Base-by-base conservation (phyloP, 2,888 invertebrate genomes). In the Podabrus alpinus region DNA sequence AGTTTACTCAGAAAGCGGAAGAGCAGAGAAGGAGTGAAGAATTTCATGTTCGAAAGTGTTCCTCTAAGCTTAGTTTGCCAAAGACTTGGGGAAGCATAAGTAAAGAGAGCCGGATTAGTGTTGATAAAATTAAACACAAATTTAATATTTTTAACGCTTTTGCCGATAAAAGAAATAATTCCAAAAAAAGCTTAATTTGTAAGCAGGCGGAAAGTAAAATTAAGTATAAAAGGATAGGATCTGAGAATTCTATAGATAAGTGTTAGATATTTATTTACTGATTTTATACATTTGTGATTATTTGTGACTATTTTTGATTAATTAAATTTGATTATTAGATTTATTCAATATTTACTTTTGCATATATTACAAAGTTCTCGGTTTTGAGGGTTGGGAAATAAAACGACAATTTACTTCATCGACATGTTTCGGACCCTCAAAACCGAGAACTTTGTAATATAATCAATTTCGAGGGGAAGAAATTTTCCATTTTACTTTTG, bases 161-260 rank as follows among this genome's bases (percentile, higher is more conserved):
- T 59, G 59, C 19, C 17, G 13, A 69, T 9, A 68, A 66, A 13
- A 73, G 62, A 16, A 61, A 10, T 13, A 71, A 69, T 24, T 9
- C 61, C 9, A 74, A 68, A 62, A 74, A 72, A 59, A 66, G 68
- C 17, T 15, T 59, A 9, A 77, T 75, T 72, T 67, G 19, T 72
- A 70, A 74, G 17, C 69, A 70, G 24, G n/a, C 75, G 10, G 9
- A 15, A 59, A 74, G 69, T 67, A 68, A 69, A 45, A 69, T 77
- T 60, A 77, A 77, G 72, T 77, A 76, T 64, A 60, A 76, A 68
- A 77, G 73, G 25, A 71, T 77, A 59, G 75, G 73, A 64, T 76
- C 78, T 15, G 64, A 59, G 7, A 76, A 70, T 71, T 74, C 74
- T 29, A 71, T 45, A n/a, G 45, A 45, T 45, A 45, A n/a, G 45